These are phyloP conservation scores for Chaetodon trifasciatus DNA, from an alignment of 2,797 vertebrate species.

Conservation along the genomic window DNA sequence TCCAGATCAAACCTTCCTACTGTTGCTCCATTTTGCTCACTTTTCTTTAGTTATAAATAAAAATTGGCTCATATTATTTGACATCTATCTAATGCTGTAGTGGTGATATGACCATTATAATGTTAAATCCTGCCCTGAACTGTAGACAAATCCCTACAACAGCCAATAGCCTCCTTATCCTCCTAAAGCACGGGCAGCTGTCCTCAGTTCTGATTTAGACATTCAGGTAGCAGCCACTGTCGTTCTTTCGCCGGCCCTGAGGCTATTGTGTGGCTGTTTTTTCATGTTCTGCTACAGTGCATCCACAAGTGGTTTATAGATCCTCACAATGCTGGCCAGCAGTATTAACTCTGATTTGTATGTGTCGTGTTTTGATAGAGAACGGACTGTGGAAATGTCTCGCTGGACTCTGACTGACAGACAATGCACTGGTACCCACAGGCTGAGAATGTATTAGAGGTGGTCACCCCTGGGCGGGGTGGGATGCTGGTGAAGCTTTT, in stretches of 20 bases:
- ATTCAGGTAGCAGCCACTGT: conserved; percentile 47
- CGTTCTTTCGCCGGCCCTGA: conserved; percentile 29
- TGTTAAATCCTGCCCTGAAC: not conserved
- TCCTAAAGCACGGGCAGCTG: conserved; percentile 35
- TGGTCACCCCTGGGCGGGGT: not conserved
- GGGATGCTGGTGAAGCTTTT: not conserved
- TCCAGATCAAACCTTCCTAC: not conserved
- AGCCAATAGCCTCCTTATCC: not conserved
- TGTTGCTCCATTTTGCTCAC: too few relatives aligned
- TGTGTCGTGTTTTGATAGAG: conserved; percentile 14
- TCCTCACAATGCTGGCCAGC: conserved; percentile 10
- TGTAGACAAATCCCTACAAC: not conserved
- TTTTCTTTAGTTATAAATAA: not conserved
- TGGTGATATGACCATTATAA: not conserved
- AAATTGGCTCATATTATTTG: not conserved
- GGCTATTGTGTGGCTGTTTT: conserved; percentile 45
- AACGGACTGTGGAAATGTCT: conserved; percentile 6
- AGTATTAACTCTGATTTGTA: conserved; percentile 16
- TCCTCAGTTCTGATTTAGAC: conserved; percentile 60
- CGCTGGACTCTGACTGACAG: not conserved
- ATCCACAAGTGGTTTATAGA: conserved; percentile 50
- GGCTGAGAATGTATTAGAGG: not conserved
- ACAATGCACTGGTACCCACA: not conserved
- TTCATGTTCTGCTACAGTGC: conserved; percentile 38
- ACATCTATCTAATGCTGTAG: not conserved